Conservation (phyloP, 1,140 invertebrate species). For the Rhagoletis pomonella region DNA sequence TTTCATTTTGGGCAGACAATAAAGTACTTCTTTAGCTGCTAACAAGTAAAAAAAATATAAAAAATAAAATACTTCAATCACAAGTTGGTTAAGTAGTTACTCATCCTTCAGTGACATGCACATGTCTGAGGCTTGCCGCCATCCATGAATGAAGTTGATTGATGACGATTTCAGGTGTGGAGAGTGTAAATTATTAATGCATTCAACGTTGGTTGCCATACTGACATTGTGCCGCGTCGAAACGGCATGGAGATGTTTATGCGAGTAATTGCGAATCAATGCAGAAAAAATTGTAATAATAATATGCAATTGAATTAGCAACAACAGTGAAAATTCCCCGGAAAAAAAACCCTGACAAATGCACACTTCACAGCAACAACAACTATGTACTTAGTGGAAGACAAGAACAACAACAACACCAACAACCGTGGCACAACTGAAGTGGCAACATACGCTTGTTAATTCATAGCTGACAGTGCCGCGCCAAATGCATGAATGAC, state of each 20-base stretch:
- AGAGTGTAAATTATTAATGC: conserved; percentile 1
- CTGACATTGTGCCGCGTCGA: background rate
- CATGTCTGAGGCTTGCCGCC: conserved; percentile 1
- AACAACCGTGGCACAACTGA: background rate
- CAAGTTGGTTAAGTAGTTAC: background rate
- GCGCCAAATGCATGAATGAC: background rate
- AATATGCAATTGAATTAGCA: conserved; percentile 32
- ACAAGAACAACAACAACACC: background rate
- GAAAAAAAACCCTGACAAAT: background rate
- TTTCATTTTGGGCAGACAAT: background rate
- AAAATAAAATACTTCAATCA: too few species aligned
- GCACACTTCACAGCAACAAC: background rate
- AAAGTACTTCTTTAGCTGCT: background rate
- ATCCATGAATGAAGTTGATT: conserved; percentile 27
- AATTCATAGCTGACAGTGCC: background rate
- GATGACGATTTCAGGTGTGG: conserved; percentile 29
- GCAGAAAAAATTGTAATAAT: background rate
- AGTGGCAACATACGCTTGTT: background rate
- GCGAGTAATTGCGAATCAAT: background rate
- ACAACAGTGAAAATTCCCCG: background rate
- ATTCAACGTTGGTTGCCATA: background rate
- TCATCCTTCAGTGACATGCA: too few species aligned
- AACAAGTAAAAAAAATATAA: background rate
- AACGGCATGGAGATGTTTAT: background rate
- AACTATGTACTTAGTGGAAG: background rate